Evolutionary conservation across 2,888 invertebrate species (phyloP), one percentile per base, ranked within the genome.

Genomic region (Lasius platythorax): DNA sequence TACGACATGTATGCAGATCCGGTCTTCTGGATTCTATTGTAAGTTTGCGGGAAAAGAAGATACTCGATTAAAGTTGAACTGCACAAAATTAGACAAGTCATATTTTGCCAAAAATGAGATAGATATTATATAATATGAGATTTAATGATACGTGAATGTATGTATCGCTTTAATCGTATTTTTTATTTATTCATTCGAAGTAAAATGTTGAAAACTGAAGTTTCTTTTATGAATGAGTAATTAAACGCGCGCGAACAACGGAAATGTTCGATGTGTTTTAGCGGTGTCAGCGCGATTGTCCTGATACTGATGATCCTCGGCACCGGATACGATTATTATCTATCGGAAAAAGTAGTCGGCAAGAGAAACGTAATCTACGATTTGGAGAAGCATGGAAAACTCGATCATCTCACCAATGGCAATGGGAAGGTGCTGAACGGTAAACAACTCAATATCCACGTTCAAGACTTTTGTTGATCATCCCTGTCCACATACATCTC

Each of bases 21-120:
- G 4, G 97, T 97, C 11, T 98, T 98, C 94, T 96, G 96, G 93
- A 96, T 96, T 78, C 94, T 98, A 73, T 95, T 97, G 98, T 98
- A 94, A 96, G 96, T 94, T 83, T 33, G 70, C 23, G 18, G 37
- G 4, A 30, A 56, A 30, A 72, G 8, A 15, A 30, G 11, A n/a
- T 33, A 4, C 12, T 15, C 18, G 46, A 53, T n/a, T 53, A n/a
- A 53, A 53, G 4, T 53, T 53, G 8, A n/a, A n/a, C 15, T 53
- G 8, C 12, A 66, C n/a, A 2, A 46, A 66, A 67, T 11, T 40
- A 11, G 0, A 50, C 6, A 9, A 33, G 4, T 30, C 15, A 5
- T n/a, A n/a, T 74, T 30, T 64, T 46, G 23, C 5, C 6, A 43
- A 8, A 74, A 28, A n/a, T 18, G 8, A n/a, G 53, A 53, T 53